phyloP scores from a whole-genome alignment of 92 coral and sea anemone species.

The Isaurus tuberculatus region DNA sequence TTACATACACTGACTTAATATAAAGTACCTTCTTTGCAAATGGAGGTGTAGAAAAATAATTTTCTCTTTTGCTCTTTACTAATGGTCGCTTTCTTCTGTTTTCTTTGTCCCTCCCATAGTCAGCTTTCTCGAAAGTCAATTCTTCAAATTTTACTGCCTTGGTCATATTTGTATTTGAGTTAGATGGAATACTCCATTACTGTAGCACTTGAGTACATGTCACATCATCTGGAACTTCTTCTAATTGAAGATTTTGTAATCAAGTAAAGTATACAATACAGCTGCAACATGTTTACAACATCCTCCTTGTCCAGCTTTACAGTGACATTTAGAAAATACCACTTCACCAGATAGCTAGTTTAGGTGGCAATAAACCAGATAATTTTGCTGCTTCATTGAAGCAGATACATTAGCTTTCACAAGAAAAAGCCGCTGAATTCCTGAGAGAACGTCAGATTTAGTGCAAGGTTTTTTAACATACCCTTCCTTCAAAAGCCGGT shows the following conservation, averaged over 20 bases:
- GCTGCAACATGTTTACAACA: slow-evolving; percentile 15
- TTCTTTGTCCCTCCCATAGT: slow-evolving; percentile 16
- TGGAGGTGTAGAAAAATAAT: slow-evolving; percentile 11
- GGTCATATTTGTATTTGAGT: slow-evolving; percentile 14
- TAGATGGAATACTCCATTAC: slow-evolving; percentile 5
- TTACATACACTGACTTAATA: slow-evolving; percentile 28
- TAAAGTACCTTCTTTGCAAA: slow-evolving; percentile 27
- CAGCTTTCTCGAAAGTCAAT: slow-evolving; percentile 15
- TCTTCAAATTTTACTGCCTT: slow-evolving; percentile 2
- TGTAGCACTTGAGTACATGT: slow-evolving; percentile 9
- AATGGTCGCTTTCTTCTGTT: slow-evolving; percentile 15
- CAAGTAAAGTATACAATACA: slow-evolving; percentile 9
- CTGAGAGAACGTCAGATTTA: slow-evolving; percentile 16
- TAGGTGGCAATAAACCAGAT: slow-evolving; percentile 21
- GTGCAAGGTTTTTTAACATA: slow-evolving; percentile 9
- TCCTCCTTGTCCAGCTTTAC: slow-evolving; percentile 17
- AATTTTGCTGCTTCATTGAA: slow-evolving; percentile 26
- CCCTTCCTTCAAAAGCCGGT: slow-evolving; percentile 34
- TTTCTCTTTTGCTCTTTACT: slow-evolving; percentile 11
- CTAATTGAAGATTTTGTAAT: slow-evolving; percentile 1
- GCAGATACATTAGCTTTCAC: slow-evolving; percentile 32
- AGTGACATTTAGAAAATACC: slow-evolving; percentile 20
- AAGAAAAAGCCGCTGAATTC: background rate
- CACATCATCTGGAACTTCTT: slow-evolving; percentile 12
- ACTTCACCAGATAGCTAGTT: slow-evolving; percentile 29